phyloP scores from a whole-genome alignment of 2,113 vertebrate genomes.

The Maccullochella peelii region DNA sequence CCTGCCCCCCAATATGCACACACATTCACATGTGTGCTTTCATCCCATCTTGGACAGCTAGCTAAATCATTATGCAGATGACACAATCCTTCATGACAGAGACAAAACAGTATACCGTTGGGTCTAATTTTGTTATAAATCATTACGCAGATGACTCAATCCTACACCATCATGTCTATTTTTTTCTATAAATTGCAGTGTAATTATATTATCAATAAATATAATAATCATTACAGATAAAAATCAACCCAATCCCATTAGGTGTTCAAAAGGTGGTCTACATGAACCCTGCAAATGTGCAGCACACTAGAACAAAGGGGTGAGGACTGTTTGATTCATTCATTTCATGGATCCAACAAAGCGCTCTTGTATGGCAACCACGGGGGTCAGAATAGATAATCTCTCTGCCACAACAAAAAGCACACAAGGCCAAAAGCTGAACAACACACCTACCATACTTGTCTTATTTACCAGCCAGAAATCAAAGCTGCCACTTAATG shows the following conservation, averaged over 20 bases:
- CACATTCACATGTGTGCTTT: background rate
- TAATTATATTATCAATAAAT: conserved; percentile 17
- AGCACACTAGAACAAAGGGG: background rate
- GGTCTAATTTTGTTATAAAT: conserved; percentile 3
- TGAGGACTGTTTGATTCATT: conserved; percentile 15
- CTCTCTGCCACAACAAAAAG: conserved; percentile 8
- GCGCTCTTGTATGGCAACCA: background rate
- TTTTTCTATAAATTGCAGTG: background rate
- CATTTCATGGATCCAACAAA: conserved; percentile 8
- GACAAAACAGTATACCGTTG: background rate
- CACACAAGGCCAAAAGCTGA: conserved; percentile 12
- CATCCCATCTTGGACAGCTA: background rate
- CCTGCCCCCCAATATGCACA: conserved; percentile 2
- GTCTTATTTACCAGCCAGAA: conserved; percentile 40
- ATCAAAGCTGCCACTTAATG: conserved; percentile 54
- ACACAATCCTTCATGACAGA: conserved; percentile 10
- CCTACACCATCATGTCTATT: background rate
- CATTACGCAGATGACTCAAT: conserved; percentile 6
- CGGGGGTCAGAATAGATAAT: conserved; percentile 27
- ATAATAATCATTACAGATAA: conserved; percentile 5
- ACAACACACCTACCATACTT: conserved; percentile 15
- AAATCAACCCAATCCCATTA: background rate
- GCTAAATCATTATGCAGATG: conserved; percentile 30
- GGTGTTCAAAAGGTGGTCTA: conserved; percentile 16
- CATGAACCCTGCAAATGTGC: conserved; percentile 5